phyloP scores from a whole-genome alignment of 2,797 vertebrate genomes.

The Scolopax rusticola region DNA sequence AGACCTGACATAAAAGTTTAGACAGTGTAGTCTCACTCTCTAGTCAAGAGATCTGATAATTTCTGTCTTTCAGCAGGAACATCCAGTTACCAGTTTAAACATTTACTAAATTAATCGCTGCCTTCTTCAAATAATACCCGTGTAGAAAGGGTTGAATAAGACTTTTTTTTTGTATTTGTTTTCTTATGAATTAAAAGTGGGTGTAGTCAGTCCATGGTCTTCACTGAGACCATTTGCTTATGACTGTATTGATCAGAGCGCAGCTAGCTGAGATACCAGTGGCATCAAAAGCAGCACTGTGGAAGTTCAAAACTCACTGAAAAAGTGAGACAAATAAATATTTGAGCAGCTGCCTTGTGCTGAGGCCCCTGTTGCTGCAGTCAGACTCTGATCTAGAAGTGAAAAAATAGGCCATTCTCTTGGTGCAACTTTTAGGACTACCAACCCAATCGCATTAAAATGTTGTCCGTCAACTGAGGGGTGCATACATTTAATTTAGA shows the following conservation, averaged over 20 bases:
- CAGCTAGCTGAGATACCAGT: background rate
- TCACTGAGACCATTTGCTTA: background rate
- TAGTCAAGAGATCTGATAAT: background rate
- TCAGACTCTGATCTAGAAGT: background rate
- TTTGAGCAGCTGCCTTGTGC: background rate
- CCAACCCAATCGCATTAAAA: background rate
- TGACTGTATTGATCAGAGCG: accelerated
- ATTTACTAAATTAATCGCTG: background rate
- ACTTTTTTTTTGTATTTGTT: background rate
- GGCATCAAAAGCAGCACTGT: background rate
- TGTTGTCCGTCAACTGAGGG: background rate
- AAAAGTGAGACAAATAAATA: background rate
- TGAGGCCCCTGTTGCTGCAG: background rate
- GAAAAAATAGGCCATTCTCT: background rate
- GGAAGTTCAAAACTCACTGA: background rate
- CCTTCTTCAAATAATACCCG: accelerated
- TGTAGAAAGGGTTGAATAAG: background rate
- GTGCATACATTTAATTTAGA: background rate
- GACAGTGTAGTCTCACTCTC: background rate
- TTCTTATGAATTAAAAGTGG: background rate
- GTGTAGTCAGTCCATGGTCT: background rate
- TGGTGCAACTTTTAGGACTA: background rate
- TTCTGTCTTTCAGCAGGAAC: background rate
- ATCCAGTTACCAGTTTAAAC: background rate
- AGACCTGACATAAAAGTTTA: background rate